Evolutionary conservation across 2,113 vertebrate genomes (phyloP).

Genomic region (Esox niger): DNA sequence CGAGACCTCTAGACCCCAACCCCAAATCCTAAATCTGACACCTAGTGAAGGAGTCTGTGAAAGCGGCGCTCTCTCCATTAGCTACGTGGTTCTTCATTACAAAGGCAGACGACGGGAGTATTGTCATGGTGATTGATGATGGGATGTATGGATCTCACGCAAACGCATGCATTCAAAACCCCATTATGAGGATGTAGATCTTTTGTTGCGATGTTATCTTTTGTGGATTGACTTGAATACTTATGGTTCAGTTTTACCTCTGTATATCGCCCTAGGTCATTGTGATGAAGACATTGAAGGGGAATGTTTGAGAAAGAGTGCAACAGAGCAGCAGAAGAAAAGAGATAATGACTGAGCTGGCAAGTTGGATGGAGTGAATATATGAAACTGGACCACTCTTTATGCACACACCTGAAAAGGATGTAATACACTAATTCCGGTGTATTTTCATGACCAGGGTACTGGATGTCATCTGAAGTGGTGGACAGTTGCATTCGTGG

Average conservation of each 20-base stretch:
- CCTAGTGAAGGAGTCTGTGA: constrained; percentile 47
- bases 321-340: not conserved
- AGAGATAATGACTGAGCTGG: not conserved
- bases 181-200: constrained; percentile 30
- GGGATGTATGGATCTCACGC: constrained; percentile 36
- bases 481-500: not conserved
- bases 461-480: not conserved
- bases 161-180: constrained; percentile 39
- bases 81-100: not conserved
- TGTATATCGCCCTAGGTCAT: not conserved
- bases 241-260: not conserved
- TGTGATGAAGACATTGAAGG: not conserved
- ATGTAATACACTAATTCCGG: not conserved
- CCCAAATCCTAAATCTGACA: constrained; percentile 40
- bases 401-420: not conserved
- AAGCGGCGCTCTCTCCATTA: constrained; percentile 23
- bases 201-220: constrained; percentile 18
- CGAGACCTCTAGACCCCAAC: constrained; percentile 51
- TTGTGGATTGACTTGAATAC: constrained; percentile 37
- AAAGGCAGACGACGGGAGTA: constrained; percentile 41
- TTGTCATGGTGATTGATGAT: constrained; percentile 46
- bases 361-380: not conserved
- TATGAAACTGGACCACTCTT: not conserved
- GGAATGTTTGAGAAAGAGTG: not conserved
- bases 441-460: constrained; percentile 4